Percentiles rank a stretch among this genome's conserved stretches.
phyloP scores from a whole-genome alignment of 2,888 invertebrate species.

The Doris montereyensis region DNA sequence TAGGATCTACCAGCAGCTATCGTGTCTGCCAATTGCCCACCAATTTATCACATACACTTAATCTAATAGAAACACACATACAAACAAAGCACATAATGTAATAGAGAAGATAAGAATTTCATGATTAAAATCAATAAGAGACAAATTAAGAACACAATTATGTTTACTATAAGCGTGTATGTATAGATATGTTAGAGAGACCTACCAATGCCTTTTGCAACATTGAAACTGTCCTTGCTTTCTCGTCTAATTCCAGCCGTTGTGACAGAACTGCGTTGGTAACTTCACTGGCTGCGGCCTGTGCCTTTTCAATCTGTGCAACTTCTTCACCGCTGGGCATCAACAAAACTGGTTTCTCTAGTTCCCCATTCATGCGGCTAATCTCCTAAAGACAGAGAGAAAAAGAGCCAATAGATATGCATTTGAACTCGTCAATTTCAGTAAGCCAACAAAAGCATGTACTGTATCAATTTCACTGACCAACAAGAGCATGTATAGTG shows the following conservation, averaged over 20 bases:
- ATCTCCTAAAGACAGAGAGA: constrained; percentile 54
- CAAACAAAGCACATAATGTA: too few relatives aligned
- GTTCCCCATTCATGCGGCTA: constrained; percentile 57
- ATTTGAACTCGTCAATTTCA: too few relatives aligned
- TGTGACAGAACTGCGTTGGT: constrained; percentile 69
- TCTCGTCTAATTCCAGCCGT: constrained; percentile 71
- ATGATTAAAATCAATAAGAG: neutral
- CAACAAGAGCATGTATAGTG: too few relatives aligned
- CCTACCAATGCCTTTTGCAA: constrained; percentile 72
- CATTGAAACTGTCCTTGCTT: constrained; percentile 67
- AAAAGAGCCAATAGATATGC: neutral
- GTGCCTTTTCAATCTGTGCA: constrained; percentile 67
- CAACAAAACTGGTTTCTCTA: constrained; percentile 64
- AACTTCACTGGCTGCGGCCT: constrained; percentile 69
- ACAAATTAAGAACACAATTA: neutral
- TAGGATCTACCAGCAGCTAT: too few relatives aligned
- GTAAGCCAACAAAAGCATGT: too few relatives aligned
- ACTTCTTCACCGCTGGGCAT: constrained; percentile 68
- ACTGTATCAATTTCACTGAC: too few relatives aligned
- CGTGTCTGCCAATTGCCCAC: too few relatives aligned
- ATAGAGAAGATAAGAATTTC: neutral
- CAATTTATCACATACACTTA: too few relatives aligned
- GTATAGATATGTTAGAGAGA: neutral
- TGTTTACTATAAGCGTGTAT: neutral
- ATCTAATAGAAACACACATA: too few relatives aligned